These are phyloP conservation scores for Diarsia dahlii DNA, from an alignment of 2,888 invertebrate genomes.

Conservation along the genomic window DNA sequence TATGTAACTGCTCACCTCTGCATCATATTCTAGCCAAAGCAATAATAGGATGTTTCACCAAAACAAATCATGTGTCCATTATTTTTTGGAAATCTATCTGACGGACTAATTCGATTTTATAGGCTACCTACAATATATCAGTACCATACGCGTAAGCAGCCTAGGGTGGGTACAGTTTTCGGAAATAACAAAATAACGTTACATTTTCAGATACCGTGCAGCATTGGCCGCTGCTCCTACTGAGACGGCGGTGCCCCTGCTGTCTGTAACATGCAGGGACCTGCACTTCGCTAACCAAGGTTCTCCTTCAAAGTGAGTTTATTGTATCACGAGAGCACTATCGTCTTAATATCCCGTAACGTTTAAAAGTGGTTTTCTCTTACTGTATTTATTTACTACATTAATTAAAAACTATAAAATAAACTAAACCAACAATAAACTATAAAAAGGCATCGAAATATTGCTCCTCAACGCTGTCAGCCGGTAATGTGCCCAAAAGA, in stretches of 20 bases:
- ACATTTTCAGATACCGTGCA: slow-evolving; percentile 80
- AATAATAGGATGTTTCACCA: background rate
- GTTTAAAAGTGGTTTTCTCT: background rate
- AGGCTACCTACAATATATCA: background rate
- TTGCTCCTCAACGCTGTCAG: too few relatives aligned
- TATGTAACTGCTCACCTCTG: background rate
- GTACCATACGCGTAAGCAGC: background rate
- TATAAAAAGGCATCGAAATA: too few relatives aligned
- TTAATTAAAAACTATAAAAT: too few relatives aligned
- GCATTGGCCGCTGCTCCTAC: slow-evolving; percentile 87
- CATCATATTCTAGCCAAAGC: background rate
- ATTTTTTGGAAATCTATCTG: too few relatives aligned
- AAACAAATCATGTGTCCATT: too few relatives aligned
- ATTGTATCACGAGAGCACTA: background rate
- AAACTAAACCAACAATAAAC: too few relatives aligned
- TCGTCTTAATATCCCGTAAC: background rate
- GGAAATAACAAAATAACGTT: background rate
- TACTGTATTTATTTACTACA: background rate
- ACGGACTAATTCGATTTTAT: too few relatives aligned
- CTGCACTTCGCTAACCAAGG: slow-evolving; percentile 88
- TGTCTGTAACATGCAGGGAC: slow-evolving; percentile 88
- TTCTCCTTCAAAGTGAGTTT: slow-evolving; percentile 83
- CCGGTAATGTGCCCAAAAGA: too few relatives aligned
- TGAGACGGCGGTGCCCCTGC: slow-evolving; percentile 86
- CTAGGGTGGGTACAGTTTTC: too few relatives aligned